Percentiles rank a stretch among this genome's conserved stretches.
These are phyloP conservation scores for Linurgus olivaceus DNA, from an alignment of 2,797 vertebrate species.

Conservation along the genomic window DNA sequence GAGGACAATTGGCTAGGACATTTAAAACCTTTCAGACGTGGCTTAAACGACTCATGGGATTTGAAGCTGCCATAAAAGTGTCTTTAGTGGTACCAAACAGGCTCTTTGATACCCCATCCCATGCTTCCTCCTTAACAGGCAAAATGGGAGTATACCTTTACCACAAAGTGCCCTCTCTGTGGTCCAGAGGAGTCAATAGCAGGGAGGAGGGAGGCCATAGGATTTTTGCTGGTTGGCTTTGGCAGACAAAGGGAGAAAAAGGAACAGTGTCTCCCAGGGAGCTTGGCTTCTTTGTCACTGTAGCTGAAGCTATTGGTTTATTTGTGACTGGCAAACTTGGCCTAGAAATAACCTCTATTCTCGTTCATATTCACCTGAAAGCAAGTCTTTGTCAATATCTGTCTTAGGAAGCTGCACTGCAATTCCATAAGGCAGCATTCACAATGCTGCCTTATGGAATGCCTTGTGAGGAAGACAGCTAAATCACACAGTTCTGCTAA, in stretches of 20 bases:
- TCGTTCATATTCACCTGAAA: not conserved
- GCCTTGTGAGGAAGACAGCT: not conserved
- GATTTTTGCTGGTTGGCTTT: not conserved
- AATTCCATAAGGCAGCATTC: not conserved
- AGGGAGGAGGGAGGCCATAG: fast-evolving
- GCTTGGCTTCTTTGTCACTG: not conserved
- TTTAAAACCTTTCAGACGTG: not conserved
- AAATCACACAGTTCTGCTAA: constrained; percentile 7
- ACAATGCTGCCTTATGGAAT: not conserved
- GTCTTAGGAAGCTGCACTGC: not conserved
- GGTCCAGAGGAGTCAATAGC: not conserved
- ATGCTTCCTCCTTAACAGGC: not conserved
- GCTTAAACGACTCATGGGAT: not conserved
- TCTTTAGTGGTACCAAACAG: not conserved
- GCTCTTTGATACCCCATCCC: not conserved
- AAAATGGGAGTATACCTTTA: not conserved
- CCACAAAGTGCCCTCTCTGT: fast-evolving
- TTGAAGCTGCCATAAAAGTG: not conserved
- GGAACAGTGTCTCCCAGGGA: not conserved
- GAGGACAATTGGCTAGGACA: too few relatives aligned
- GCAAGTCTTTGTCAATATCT: not conserved
- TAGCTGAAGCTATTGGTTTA: not conserved
- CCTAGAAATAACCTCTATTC: not conserved
- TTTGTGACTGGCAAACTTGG: not conserved
- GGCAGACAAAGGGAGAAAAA: not conserved